Base-by-base conservation (phyloP, 2,113 vertebrate species). In the Toxotes jaculatrix region DNA sequence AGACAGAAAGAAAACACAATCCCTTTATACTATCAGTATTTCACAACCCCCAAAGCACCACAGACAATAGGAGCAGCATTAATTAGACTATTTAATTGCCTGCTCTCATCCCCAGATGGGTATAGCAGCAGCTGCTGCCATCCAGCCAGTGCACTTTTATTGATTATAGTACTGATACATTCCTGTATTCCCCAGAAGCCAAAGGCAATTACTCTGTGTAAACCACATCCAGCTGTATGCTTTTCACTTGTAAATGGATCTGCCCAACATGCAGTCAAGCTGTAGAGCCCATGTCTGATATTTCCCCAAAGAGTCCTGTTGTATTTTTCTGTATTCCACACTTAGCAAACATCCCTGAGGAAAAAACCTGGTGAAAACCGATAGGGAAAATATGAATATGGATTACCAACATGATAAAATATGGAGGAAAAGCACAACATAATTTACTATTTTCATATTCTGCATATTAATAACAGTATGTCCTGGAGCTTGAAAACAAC, bases 81-180 rank as follows among this genome's bases (percentile, higher is more conserved):
- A 92, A 92, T 93, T 92, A 90, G 77, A 84, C 76, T 84, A 66
- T 90, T 91, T 93, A 93, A 94, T 93, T 91, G 88, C 89, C 84
- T 72, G 32, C 77, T 83, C 85, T 82, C 77, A 64, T 90, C 83
- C 89, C 87, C 90, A 85, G 89, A 92, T 90, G 91, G 85, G 61
- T 71, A 40, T 19, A 82, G 79, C 92, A 93, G 90, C 89, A 93
- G 90, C 89, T 92, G 92, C 88, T 81, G 55, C 82, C 60, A 85
- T 91, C 84, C 67, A 89, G 75, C 68, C 83, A 79, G 68, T 69
- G 83, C 87, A 86, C 80, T 90, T 89, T 90, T 93, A 93, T 93
- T 93, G 93, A 94, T 94, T 93, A 89, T 89, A 77, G 83, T 57
- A 76, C 88, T 76, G 82, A 91, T 91, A 89, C 88, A 84, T 86